Conservation (phyloP, 2,113 vertebrate species). For the Herpailurus yagouaroundi region DNA sequence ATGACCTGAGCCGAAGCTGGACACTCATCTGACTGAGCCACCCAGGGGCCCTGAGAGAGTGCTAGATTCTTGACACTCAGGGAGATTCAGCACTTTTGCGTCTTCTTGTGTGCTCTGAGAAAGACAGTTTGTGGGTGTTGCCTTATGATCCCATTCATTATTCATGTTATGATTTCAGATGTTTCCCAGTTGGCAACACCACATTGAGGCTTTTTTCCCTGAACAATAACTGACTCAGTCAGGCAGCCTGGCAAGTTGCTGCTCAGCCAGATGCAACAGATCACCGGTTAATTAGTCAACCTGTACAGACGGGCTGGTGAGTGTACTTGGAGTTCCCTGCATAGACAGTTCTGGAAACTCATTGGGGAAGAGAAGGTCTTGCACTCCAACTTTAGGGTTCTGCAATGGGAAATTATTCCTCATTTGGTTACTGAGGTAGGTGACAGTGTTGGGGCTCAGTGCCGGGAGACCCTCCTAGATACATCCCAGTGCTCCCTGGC, state of each 20-base stretch:
- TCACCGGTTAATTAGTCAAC: background rate
- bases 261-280: background rate
- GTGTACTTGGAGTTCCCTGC: background rate
- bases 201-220: slow-evolving; percentile 22
- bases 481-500: too few species aligned
- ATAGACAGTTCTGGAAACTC: background rate
- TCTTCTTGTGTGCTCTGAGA: background rate
- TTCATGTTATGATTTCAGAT: slow-evolving; percentile 38
- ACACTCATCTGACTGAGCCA: too few species aligned
- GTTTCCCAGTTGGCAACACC: slow-evolving; percentile 39
- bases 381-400: background rate
- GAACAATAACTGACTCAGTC: slow-evolving; percentile 32
- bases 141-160: background rate
- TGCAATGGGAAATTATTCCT: background rate
- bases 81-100: background rate
- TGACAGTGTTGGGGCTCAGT: background rate
- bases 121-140: slow-evolving; percentile 6
- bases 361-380: background rate
- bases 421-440: background rate
- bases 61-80: background rate
- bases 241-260: background rate
- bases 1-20: too few species aligned
- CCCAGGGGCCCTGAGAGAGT: background rate
- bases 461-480: background rate
- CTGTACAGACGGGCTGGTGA: background rate